Base-by-base conservation (phyloP, 2,888 invertebrate genomes). In the Drosophila nr. perissopoda region DNA sequence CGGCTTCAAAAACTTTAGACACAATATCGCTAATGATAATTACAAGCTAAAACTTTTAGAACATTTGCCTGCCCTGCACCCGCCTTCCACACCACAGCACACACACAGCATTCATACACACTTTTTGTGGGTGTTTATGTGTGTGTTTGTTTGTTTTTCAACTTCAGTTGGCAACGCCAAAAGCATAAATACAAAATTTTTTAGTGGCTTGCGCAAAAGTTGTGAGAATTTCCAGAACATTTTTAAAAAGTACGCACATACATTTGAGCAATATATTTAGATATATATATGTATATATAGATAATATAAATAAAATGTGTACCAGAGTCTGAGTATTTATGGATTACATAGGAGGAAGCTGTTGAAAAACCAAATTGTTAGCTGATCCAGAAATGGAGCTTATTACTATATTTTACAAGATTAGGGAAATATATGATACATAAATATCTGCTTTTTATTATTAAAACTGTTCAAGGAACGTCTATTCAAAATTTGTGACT, bases 11-110 rank as follows among this genome's bases (percentile, higher is more conserved):
- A 90, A 83, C 86, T 87, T 87, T 81, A 83, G 83, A 86, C 87
- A 87, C 90, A 87, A 90, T 90, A 89, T 86, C 89, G 89, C 87
- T 87, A 87, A 90, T 87, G 90, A 90, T 90, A 87, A 87, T 87
- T 87, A 89, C 90, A 85, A 82, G 81, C 83, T 73, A 76, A 87
- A 89, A 87, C 83, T 86, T 86, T 89, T 67, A 57, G 76, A 53
- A 74, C 86, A 89, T 78, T 86, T 67, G 68, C 73, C 72, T 65
- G 58, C 54, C 64, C 73, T 54, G 62, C 29, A 16, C 48, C 57
- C 36, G 34, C 54, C 7, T n/a, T 38, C 29, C 42, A 33, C 62
- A 58, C 25, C 25, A 1, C 45, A 25, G 25, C 45, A 25, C 25
- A 53, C 18, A 40, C 42, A 48, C 36, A 27, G 18, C 18, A 45